Conservation (phyloP, 2,113 vertebrate species). For the Campylomormyrus numenius region DNA sequence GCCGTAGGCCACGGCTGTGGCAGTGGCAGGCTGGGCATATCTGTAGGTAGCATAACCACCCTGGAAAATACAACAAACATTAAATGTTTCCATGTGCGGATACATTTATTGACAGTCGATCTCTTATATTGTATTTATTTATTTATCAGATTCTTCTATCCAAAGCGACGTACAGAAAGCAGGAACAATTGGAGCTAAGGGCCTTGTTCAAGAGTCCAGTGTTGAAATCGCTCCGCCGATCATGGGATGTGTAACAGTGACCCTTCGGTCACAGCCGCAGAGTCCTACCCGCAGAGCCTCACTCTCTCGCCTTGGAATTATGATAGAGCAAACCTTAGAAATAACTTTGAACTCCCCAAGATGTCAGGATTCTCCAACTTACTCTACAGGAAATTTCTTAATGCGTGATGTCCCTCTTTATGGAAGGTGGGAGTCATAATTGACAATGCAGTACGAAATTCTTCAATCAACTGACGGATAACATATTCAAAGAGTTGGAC, state of each 20-base stretch:
- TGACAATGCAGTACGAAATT: background rate
- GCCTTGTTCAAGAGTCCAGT: background rate
- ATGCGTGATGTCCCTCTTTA: background rate
- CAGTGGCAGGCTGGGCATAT: constrained; percentile 90
- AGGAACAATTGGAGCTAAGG: background rate
- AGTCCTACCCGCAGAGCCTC: background rate
- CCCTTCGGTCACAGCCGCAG: background rate
- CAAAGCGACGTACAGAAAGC: background rate
- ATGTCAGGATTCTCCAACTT: background rate
- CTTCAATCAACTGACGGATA: background rate
- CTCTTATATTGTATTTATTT: background rate
- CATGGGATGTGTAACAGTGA: background rate
- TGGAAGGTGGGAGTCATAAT: background rate
- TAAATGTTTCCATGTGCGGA: background rate
- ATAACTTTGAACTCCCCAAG: background rate
- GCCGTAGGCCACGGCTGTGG: constrained; percentile 93
- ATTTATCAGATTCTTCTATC: background rate
- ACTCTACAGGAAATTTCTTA: background rate
- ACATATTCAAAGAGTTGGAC: background rate
- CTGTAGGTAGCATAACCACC: constrained; percentile 94
- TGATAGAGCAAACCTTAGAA: background rate
- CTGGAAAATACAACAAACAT: constrained; percentile 60
- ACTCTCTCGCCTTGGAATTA: background rate
- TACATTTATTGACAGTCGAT: background rate
- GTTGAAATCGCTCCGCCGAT: background rate